Evolutionary conservation across 2,113 vertebrate genomes (phyloP).

Genomic region (Tupaia tana): DNA sequence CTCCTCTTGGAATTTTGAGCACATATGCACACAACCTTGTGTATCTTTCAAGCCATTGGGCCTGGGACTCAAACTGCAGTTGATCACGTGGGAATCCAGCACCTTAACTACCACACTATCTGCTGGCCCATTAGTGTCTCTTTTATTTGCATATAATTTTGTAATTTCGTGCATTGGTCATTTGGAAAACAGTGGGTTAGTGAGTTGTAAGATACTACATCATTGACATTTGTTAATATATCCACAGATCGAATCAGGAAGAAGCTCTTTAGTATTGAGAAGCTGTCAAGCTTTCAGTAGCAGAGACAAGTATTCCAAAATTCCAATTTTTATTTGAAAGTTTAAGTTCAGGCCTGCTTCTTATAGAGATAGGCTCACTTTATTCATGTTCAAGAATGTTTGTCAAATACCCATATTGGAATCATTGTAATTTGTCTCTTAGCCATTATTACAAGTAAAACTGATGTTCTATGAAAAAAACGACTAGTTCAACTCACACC

Average conservation of each 20-base stretch:
- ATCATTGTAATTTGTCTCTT: background rate
- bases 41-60: too few relatives aligned
- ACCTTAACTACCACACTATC: too few relatives aligned
- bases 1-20: too few relatives aligned
- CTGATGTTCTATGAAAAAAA: background rate
- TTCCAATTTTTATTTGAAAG: constrained; percentile 38
- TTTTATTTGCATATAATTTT: background rate
- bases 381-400: constrained; percentile 42
- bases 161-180: background rate
- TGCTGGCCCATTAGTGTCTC: background rate
- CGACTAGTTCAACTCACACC: background rate
- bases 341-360: constrained; percentile 4
- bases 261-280: background rate
- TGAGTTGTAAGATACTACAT: constrained; percentile 2
- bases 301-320: background rate
- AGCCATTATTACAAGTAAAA: background rate
- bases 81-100: too few relatives aligned
- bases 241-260: background rate
- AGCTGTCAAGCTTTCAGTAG: background rate
- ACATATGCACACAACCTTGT: too few relatives aligned
- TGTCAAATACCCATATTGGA: constrained; percentile 9
- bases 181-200: constrained; percentile 33
- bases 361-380: constrained; percentile 13
- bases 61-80: too few relatives aligned
- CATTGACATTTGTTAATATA: background rate